A percentile compares a stretch with the other conserved stretches of the same genome.
phyloP scores from a whole-genome alignment of 2,113 vertebrate species.

The Hucho hucho region DNA sequence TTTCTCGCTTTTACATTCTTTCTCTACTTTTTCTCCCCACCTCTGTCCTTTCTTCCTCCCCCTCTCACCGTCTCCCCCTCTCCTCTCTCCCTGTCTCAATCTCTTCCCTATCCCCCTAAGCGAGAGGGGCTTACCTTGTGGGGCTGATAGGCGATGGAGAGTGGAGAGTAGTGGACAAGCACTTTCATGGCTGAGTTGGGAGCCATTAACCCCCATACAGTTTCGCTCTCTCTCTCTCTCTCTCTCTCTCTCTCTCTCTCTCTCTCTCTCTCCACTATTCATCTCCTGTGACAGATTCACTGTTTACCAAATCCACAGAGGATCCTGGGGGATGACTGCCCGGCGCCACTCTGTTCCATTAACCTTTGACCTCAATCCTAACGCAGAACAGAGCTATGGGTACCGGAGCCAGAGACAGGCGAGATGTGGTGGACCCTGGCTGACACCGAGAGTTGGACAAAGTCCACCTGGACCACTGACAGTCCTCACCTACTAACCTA shows the following conservation, averaged over 20 bases:
- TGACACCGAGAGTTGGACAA: neutral
- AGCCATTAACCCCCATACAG: constrained; percentile 68
- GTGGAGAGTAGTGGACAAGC: constrained; percentile 66
- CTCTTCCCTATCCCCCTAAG: constrained; percentile 15
- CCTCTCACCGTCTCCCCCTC: neutral
- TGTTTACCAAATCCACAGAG: constrained; percentile 80
- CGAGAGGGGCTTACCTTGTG: constrained; percentile 48
- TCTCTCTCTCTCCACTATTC: constrained; percentile 67
- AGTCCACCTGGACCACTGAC: neutral
- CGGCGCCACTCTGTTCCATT: constrained; percentile 77
- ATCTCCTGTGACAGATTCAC: constrained; percentile 80
- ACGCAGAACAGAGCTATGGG: constrained; percentile 36
- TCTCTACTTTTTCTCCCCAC: constrained; percentile 12
- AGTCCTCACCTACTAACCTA: neutral
- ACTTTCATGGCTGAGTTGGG: constrained; percentile 70
- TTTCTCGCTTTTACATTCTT: constrained; percentile 3
- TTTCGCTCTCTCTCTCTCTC: constrained; percentile 49
- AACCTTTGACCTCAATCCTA: constrained; percentile 70
- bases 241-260: constrained; percentile 36
- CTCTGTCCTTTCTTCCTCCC: constrained; percentile 16
- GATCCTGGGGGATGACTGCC: constrained; percentile 71
- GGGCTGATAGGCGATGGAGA: constrained; percentile 45
- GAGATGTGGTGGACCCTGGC: constrained; percentile 15
- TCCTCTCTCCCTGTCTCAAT: neutral
- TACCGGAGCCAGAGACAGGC: constrained; percentile 62